Evolutionary conservation across 1,140 invertebrate genomes (phyloP).

Genomic region (Habropoda laboriosa): DNA sequence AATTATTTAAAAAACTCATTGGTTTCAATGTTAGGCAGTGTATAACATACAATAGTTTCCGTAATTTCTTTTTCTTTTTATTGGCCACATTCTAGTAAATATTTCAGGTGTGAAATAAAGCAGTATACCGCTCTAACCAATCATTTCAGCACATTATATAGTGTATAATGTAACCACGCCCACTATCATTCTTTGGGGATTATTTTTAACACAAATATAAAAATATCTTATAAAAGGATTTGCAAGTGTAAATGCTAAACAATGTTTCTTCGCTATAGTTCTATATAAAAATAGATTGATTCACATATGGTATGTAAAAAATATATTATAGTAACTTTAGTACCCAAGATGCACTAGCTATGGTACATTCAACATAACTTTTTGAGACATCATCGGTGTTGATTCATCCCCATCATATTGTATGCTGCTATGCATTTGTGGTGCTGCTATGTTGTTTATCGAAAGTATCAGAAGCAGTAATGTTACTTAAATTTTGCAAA

Average conservation of each 20-base stretch:
- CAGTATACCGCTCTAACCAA: background rate
- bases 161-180: background rate
- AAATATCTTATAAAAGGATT: background rate
- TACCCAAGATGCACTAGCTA: background rate
- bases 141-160: background rate
- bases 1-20: conserved; percentile 4
- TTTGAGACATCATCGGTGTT: no score
- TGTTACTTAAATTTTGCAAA: background rate
- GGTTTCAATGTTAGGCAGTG: background rate
- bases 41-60: background rate
- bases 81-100: background rate
- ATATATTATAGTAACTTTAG: background rate
- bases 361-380: no score
- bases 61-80: background rate
- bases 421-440: background rate
- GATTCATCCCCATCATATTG: background rate
- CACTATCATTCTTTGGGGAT: background rate
- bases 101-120: background rate
- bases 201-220: background rate
- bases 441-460: no score
- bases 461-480: background rate
- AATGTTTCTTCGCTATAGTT: no score
- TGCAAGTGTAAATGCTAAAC: no score
- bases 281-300: background rate
- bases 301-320: background rate